A percentile compares a stretch with the other conserved stretches of the same genome.
These are phyloP conservation scores for Clarias gariepinus DNA, from an alignment of 2,113 vertebrate species.

Conservation along the genomic window DNA sequence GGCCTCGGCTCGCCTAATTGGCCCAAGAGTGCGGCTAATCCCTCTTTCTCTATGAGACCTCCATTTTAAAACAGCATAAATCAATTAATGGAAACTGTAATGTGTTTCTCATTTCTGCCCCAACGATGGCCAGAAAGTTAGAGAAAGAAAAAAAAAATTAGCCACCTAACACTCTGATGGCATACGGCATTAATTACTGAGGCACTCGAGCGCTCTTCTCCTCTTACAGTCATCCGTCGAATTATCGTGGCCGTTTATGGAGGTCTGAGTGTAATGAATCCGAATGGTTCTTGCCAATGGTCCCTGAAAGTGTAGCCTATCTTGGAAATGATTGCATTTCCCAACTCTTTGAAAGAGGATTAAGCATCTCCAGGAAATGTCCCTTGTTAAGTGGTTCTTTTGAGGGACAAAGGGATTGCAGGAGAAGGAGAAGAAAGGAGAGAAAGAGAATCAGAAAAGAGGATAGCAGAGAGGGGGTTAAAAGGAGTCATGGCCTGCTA, in stretches of 20 bases:
- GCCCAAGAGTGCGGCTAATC: slow-evolving; percentile 67
- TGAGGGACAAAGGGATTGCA: slow-evolving; percentile 34
- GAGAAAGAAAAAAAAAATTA: slow-evolving; percentile 52
- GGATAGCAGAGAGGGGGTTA: slow-evolving; percentile 41
- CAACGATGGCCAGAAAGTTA: slow-evolving; percentile 47
- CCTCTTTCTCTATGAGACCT: slow-evolving; percentile 63
- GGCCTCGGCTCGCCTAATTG: slow-evolving; percentile 67
- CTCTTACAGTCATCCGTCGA: slow-evolving; percentile 46
- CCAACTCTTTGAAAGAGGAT: slow-evolving; percentile 54
- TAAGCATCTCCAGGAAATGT: slow-evolving; percentile 54
- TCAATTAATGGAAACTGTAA: slow-evolving; percentile 73
- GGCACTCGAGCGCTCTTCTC: slow-evolving; percentile 36
- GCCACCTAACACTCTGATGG: slow-evolving; percentile 59
- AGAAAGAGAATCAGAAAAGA: slow-evolving; percentile 6
- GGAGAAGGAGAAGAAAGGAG: slow-evolving; percentile 10
- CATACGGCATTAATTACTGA: slow-evolving; percentile 46
- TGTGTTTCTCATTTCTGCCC: slow-evolving; percentile 67
- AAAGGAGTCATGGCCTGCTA: slow-evolving; percentile 47
- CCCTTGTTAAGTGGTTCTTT: slow-evolving; percentile 52
- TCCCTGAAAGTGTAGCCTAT: slow-evolving; percentile 46
- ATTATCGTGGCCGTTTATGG: slow-evolving; percentile 45
- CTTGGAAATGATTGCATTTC: slow-evolving; percentile 49
- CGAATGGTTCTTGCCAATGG: slow-evolving; percentile 38
- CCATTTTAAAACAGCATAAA: slow-evolving; percentile 70
- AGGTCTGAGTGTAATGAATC: slow-evolving; percentile 48